phyloP scores from a whole-genome alignment of 64 coral and sea anemone genomes.

The Dendrophyllia cribrosa region DNA sequence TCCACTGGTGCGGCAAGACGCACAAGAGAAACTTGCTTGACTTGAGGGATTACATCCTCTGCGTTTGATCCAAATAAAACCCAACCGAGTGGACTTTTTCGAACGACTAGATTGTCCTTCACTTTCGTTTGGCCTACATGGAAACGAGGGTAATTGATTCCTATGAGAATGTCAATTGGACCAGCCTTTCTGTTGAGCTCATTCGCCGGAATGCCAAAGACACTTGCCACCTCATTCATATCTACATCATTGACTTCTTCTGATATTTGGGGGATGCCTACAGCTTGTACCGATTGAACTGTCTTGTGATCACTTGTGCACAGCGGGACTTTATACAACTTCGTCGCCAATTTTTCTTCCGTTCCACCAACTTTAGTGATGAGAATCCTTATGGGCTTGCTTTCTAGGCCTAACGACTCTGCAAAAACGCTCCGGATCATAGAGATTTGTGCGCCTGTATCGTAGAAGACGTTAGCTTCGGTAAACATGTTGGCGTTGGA shows the following conservation, averaged over 20 bases:
- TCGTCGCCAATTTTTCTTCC: conserved; percentile 74
- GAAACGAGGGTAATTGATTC: conserved; percentile 69
- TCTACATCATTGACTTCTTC: conserved; percentile 28
- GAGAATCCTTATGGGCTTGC: conserved; percentile 53
- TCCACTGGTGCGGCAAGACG: conserved; percentile 58
- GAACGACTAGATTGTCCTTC: conserved; percentile 45
- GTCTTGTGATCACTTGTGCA: conserved; percentile 22
- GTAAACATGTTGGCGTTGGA: neutral
- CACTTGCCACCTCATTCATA: conserved; percentile 33
- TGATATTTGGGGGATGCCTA: conserved; percentile 73
- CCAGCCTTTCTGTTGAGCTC: conserved; percentile 40
- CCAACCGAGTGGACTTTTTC: conserved; percentile 75
- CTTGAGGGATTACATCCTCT: neutral
- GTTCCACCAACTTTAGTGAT: conserved; percentile 70
- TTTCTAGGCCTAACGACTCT: conserved; percentile 45
- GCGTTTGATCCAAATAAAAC: conserved; percentile 61
- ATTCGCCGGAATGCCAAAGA: conserved; percentile 38
- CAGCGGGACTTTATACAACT: conserved; percentile 70
- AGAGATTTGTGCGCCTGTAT: conserved; percentile 65
- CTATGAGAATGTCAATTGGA: conserved; percentile 67
- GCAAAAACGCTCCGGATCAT: conserved; percentile 54
- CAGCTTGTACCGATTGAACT: conserved; percentile 60
- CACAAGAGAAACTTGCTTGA: no score
- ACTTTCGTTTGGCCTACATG: conserved; percentile 71
- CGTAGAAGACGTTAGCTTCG: conserved; percentile 50